Evolutionary conservation across 1,140 invertebrate genomes (phyloP).

Genomic region (Steinernema feltiae): DNA sequence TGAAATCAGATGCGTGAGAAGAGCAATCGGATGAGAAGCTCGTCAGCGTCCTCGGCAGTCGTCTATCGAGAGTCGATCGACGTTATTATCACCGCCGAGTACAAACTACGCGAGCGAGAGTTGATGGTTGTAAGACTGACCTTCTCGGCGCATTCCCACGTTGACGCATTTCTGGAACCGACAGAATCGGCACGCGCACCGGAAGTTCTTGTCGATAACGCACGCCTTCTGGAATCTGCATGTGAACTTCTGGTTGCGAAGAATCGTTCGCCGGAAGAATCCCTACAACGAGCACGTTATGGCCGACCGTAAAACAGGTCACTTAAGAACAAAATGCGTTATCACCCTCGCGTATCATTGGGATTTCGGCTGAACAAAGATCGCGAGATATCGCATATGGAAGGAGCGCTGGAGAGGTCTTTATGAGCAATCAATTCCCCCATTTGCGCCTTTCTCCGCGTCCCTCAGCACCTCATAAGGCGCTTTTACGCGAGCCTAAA

Average conservation of each 20-base stretch:
- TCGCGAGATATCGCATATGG: no score
- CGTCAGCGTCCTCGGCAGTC: not conserved
- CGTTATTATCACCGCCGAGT: no score
- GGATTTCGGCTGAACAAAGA: no score
- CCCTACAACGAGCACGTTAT: conserved; percentile 63
- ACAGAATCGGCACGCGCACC: conserved; percentile 62
- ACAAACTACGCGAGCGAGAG: not conserved
- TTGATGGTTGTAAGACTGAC: conserved; percentile 41
- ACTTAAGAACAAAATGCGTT: no score
- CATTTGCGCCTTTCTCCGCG: no score
- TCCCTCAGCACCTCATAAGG: no score
- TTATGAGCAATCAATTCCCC: no score
- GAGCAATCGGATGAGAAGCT: not conserved
- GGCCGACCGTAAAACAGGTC: no score
- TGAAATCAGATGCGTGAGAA: conserved; percentile 28
- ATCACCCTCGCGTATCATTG: no score
- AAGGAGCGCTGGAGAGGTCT: no score
- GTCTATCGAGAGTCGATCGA: no score
- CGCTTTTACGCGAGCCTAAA: no score
- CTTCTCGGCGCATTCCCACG: conserved; percentile 64
- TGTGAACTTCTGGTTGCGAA: conserved; percentile 91
- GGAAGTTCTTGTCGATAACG: conserved; percentile 70
- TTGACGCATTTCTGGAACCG: conserved; percentile 63
- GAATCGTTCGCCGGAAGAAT: conserved; percentile 85
- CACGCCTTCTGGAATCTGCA: conserved; percentile 90